Evolutionary conservation across 2,888 invertebrate genomes (phyloP), one percentile per base, ranked within the genome.

Genomic region (Linnaemya vulpina): DNA sequence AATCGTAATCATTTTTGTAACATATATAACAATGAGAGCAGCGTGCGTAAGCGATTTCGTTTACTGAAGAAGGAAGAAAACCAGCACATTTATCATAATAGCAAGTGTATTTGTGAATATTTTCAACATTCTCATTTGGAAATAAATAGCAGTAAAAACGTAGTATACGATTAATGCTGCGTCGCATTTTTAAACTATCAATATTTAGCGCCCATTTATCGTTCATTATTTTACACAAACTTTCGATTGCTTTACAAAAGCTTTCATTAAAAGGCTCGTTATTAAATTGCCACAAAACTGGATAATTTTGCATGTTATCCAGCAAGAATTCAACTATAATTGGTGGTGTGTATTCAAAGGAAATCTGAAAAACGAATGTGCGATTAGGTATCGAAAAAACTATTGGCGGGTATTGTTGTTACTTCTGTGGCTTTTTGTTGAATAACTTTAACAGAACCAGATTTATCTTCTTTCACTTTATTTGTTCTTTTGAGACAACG

Each of bases 91-190:
- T 71, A 17, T 76, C 76, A 15, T 71, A 82, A 65, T 65, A 82
- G 20, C 49, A 49, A 13, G 68, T 49, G 40, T 55, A 82, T 25
- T 71, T 17, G 20, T 78, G 20, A 35, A 70, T 62, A 53, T 78
- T 70, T 62, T 82, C 76, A 11, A 82, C 17, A 25, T 82, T 82
- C 40, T 71, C 71, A 20, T 43, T 71, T 1, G 71, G 68, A 13
- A 63, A 76, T 38, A 82, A 55, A 20, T 43, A 76, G 38, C 76
- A 70, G 20, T 71, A 82, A 82, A 70, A 82, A 30, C 55, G 49
- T 9, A 82, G 30, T 15, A 82, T 49, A 13, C 82, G 82, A 65
- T 82, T 82, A 30, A 82, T 22, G 43, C 82, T 82, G 20, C 76
- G 63, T 7, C 76, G 63, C 76, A 82, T 82, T 82, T 65, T 71